Evolutionary conservation across 1,140 invertebrate species (phyloP).

Genomic region (Diprion similis): DNA sequence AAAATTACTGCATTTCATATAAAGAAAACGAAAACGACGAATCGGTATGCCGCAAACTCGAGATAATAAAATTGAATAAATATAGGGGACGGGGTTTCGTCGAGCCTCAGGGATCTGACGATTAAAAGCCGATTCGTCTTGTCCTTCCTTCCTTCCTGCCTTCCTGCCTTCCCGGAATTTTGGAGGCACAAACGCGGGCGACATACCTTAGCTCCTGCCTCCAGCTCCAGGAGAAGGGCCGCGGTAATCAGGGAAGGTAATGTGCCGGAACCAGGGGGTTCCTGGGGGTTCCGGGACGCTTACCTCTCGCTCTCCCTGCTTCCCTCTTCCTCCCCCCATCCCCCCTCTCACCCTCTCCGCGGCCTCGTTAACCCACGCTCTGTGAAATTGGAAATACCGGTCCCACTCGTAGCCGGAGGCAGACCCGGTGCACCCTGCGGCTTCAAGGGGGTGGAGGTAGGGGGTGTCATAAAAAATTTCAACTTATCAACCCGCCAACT

Average conservation of each 20-base stretch:
- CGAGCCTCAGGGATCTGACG: constrained; percentile 15
- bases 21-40: constrained; percentile 8
- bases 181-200: constrained; percentile 19
- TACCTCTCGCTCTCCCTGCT: background rate
- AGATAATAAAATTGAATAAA: background rate
- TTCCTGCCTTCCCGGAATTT: constrained; percentile 19
- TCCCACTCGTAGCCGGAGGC: constrained; percentile 19
- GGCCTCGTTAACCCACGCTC: constrained; percentile 60
- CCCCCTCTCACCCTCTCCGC: constrained; percentile 43
- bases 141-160: constrained; percentile 1
- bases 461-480: background rate
- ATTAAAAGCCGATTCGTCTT: constrained; percentile 30
- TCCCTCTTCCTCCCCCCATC: background rate
- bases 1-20: constrained; percentile 17
- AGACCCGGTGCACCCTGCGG: background rate
- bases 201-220: background rate
- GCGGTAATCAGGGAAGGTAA: constrained; percentile 59
- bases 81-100: constrained; percentile 16
- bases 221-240: constrained; percentile 31
- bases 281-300: constrained; percentile 9
- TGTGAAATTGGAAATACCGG: constrained; percentile 60
- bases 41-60: too few species aligned
- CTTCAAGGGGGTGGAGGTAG: background rate
- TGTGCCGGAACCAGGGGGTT: constrained; percentile 52
- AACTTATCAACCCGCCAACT: background rate